Base-by-base conservation (phyloP, 2,113 vertebrate species). In the Vidua chalybeata region DNA sequence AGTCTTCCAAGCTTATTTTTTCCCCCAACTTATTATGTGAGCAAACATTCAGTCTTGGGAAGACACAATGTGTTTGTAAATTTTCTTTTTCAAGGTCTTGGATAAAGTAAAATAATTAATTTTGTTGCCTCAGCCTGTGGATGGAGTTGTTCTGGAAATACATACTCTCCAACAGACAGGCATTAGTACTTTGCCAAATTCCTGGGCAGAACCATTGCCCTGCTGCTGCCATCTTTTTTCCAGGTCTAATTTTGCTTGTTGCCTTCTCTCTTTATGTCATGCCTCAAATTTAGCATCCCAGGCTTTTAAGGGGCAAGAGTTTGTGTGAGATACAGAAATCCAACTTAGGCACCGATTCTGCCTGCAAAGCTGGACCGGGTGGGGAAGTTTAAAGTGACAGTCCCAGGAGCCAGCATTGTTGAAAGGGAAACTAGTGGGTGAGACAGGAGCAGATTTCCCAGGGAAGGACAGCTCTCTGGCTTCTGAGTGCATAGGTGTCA, bases 11-110 rank as follows among this genome's bases (percentile, higher is more conserved):
- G 52, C 62, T 82, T 51, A 59, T 85, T 68, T 43, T 1, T 71
- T 37, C 11, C 1, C 5, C 31, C 30, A 55, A 45, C 19, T 84
- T 81, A 51, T 74, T 89, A 86, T 64, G 52, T 88, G 90, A 94
- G 61, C 72, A 92, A 95, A 80, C 2, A 1, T 89, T 93, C 92
- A 68, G 90, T 78, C 85, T 90, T 33, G 28, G 39, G 79, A 75
- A 92, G 79, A 84, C 64, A 74, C 2, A 15, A 58, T 46, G 63
- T 92, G 68, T 84, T 94, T 56, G n/a, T 78, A 86, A 72, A 95
- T 89, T 92, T 93, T 93, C 17, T 94, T 90, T 80, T 86, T 52
- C 56, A 61, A 75, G 64, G 52, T 46, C 49, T 55, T 93, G 61
- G 41, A 22, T 54, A 84, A 77, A 90, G 76, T 92, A 49, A 76